Base-by-base conservation (phyloP, 1,140 invertebrate genomes). In the Saccostrea glomerata region DNA sequence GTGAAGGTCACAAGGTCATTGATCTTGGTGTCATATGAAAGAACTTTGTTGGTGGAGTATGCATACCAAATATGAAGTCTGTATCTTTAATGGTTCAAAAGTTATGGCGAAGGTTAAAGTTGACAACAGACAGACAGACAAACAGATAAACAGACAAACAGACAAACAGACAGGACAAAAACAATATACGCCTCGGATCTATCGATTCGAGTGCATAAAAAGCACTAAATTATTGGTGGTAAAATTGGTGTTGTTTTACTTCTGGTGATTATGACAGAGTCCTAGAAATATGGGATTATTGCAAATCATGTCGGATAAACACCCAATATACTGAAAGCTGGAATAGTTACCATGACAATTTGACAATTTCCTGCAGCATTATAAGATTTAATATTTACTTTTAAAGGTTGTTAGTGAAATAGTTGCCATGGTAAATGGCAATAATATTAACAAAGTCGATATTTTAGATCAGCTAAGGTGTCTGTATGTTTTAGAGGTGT, bases 401-500 rank as follows among this genome's bases (percentile, higher is more conserved):
- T 47, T 47, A 47, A 1, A 47, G 47, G 47, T 47, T 47, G 47
- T 47, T 47, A 6, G 9, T 15, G 70, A 30, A 77, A 30, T 15
- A 77, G 70, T 77, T 77, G 36, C 70, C 70, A 77, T 77, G 70
- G 70, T 5, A 30, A 77, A 25, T 77, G 70, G 25, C 70, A 77
- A 77, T 36, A 13, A 36, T 77, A 77, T 30, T 36, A 30, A 30
- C 25, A 77, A 77, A 77, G 25, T 77, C 70, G 30, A 77, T 77
- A 77, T 36, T 77, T 77, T 11, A 25, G 30, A 36, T 77, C 70
- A 77, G 30, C 30, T 36, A 36, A 77, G 25, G 23, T 77, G 23
- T 15, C 23, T 77, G 4, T 12, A 20, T 63, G 17, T n/a, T n/a
- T 63, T 20, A 63, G 58, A 63, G 15, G 17, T 47, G 9, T 15